Conservation (phyloP, 2,113 vertebrate species). For the Melanerpes formicivorus region DNA sequence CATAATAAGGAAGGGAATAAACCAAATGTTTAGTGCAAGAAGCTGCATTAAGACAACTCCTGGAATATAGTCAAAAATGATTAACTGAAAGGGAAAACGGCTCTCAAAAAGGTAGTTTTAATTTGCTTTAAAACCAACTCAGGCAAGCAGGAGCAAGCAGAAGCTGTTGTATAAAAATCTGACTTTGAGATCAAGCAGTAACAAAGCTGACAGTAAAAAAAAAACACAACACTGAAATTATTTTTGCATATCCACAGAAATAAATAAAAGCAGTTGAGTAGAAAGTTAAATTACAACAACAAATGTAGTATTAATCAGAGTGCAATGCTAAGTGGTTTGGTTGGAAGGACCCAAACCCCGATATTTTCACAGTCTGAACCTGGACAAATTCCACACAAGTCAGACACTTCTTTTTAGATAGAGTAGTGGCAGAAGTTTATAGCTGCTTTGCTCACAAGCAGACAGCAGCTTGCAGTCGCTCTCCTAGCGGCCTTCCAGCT, state of each 20-base stretch:
- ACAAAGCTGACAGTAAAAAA: neutral
- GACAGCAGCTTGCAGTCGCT: neutral
- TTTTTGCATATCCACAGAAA: neutral
- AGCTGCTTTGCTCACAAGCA: neutral
- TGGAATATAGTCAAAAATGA: neutral
- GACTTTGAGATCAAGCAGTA: slow-evolving; percentile 24
- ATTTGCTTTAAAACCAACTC: neutral
- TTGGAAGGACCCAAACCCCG: neutral
- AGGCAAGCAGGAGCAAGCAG: neutral
- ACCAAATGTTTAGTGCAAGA: neutral
- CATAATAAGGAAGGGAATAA: slow-evolving; percentile 3
- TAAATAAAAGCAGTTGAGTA: neutral
- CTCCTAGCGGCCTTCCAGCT: neutral
- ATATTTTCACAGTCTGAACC: neutral
- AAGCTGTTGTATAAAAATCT: neutral
- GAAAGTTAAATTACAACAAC: neutral
- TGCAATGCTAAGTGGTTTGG: neutral
- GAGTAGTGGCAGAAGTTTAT: neutral
- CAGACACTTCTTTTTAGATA: neutral
- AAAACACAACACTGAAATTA: neutral
- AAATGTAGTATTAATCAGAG: neutral
- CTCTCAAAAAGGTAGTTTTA: neutral
- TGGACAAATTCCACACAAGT: neutral
- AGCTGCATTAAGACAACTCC: neutral
- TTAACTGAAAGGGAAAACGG: neutral